Base-by-base conservation (phyloP, 2,888 invertebrate genomes). In the Drosophila aldrichi region DNA sequence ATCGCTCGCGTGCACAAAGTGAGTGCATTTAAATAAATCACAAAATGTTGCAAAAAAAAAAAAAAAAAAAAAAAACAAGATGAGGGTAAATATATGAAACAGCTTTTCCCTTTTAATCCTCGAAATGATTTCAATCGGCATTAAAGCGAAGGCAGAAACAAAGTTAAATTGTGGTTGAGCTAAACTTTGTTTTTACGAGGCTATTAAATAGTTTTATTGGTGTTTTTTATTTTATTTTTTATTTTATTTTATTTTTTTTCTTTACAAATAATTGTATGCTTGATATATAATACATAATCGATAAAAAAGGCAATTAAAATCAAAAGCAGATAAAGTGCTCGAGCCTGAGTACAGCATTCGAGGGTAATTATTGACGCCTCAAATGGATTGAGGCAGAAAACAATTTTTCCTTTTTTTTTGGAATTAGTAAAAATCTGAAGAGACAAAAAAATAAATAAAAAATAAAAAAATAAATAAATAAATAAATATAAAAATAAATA, bases 11-110 rank as follows among this genome's bases (percentile, higher is more conserved):
- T 20, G 43, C 54, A 40, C 12, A 70, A 83, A 81, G 74, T 81
- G 74, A 81, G 74, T 87, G 77, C 82, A 70, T 87, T 84, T 72
- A 83, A 85, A 77, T 82, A 77, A 84, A 84, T 72, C 72, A 68
- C 67, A 49, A 56, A 63, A 57, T 29, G 18, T 34, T 18, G 36
- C 5, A 12, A 29, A 59, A 8, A 48, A n/a, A n/a, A 12, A 10
- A 18, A 12, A n/a, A 8, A 18, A 59, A 0, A n/a, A 49, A 49
- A 4, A n/a, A n/a, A n/a, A n/a, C n/a, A n/a, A 7, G 5, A 32
- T 12, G 9, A 22, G 16, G 18, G 29, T 16, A 16, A 34, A 49
- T 6, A 32, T 18, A 12, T 49, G 8, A 49, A 49, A 49, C 49
- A 20, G 22, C 10, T 60, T 41, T 52, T 46, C 25, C 32, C 20